Conservation (phyloP, 2,888 invertebrate genomes). For the Leucania comma region DNA sequence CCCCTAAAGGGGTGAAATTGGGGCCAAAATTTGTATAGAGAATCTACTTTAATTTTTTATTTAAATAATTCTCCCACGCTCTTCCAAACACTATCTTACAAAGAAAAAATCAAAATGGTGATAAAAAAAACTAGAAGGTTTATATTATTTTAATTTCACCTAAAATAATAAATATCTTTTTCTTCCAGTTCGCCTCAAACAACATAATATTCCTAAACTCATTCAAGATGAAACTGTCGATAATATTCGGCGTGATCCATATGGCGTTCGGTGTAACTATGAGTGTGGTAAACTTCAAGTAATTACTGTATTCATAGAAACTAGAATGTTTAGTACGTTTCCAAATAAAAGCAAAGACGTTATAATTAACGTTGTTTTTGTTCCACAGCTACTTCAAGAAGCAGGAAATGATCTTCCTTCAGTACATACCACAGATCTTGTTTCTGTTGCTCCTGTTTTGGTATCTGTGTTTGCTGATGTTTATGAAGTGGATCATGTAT, state of each 20-base stretch:
- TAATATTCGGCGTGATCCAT: conserved; percentile 93
- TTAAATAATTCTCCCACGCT: no score
- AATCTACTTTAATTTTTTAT: no score
- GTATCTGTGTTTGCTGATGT: conserved; percentile 92
- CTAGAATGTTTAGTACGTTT: conserved; percentile 74
- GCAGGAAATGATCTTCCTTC: conserved; percentile 88
- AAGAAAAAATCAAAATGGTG: no score
- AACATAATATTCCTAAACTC: conserved; percentile 94
- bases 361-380: conserved; percentile 43
- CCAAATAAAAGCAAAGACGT: conserved; percentile 36
- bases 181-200: conserved; percentile 90
- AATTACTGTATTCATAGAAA: conserved; percentile 90
- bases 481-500: conserved; percentile 93
- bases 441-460: conserved; percentile 93
- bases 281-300: conserved; percentile 91
- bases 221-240: conserved; percentile 94
- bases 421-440: conserved; percentile 93
- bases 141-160: background rate
- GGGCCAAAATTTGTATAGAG: no score
- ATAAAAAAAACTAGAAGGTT: background rate
- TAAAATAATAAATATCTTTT: conserved; percentile 5
- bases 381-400: conserved; percentile 87
- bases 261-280: conserved; percentile 94
- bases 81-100: no score
- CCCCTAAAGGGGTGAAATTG: no score